Conservation (phyloP, 2,113 vertebrate species). For the Motacilla tschutschensis region DNA sequence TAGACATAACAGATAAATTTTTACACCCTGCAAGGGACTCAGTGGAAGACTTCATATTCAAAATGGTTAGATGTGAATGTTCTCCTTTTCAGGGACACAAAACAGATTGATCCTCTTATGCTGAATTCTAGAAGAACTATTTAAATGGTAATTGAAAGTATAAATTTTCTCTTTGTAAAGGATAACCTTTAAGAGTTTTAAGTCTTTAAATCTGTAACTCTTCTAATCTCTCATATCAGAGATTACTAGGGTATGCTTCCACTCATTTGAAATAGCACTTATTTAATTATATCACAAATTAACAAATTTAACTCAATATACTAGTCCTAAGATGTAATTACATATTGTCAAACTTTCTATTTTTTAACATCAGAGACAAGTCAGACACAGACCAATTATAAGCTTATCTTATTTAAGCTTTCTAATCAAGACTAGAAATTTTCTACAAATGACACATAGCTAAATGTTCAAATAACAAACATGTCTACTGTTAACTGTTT, state of each 20-base stretch:
- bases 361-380: background rate
- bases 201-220: background rate
- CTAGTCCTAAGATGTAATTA: background rate
- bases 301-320: background rate
- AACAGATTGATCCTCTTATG: background rate
- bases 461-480: background rate
- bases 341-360: background rate
- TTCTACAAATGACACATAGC: background rate
- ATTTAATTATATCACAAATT: background rate
- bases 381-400: background rate
- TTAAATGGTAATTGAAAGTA: background rate
- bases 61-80: background rate
- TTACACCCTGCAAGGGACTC: background rate
- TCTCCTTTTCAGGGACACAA: background rate
- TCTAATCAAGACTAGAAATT: background rate
- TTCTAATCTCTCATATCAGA: background rate
- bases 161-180: background rate
- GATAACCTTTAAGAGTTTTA: background rate
- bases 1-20: background rate
- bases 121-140: background rate
- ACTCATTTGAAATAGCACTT: background rate
- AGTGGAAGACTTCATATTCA: background rate
- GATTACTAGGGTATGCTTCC: background rate
- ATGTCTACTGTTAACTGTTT: background rate
- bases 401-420: background rate